phyloP scores from a whole-genome alignment of 2,797 vertebrate genomes.

The Pangasius krempfi region DNA sequence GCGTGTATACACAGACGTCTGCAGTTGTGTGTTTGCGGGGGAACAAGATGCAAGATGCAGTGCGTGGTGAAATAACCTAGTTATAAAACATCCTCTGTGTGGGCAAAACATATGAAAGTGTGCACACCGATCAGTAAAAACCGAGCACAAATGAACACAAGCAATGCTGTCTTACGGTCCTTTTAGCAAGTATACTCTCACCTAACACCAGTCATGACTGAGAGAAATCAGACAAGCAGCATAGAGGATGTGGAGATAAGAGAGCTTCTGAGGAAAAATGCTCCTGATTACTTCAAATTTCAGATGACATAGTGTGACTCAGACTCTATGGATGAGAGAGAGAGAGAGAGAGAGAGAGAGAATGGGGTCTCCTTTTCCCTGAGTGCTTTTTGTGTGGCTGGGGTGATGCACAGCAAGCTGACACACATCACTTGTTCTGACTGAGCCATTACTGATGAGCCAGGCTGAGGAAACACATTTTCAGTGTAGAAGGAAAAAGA shows the following conservation, averaged over 20 bases:
- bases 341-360: slow-evolving; percentile 11
- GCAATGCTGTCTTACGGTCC: not conserved
- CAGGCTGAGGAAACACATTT: slow-evolving; percentile 18
- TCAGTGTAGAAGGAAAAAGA: slow-evolving; percentile 31
- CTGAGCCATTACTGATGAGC: slow-evolving; percentile 15
- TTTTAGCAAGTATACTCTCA: slow-evolving; percentile 1
- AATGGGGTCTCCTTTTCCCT: slow-evolving; percentile 10
- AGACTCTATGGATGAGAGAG: not conserved
- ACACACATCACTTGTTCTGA: slow-evolving; percentile 45
- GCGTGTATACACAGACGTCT: slow-evolving; percentile 3
- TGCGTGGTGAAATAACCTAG: slow-evolving; percentile 31
- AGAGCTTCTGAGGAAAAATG: slow-evolving; percentile 28
- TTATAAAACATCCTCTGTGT: slow-evolving; percentile 27
- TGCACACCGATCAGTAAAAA: not conserved
- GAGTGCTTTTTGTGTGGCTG: slow-evolving; percentile 18
- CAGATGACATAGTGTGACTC: slow-evolving; percentile 13
- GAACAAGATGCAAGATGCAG: slow-evolving; percentile 28
- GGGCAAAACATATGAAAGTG: slow-evolving; percentile 22
- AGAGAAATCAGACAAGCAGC: slow-evolving; percentile 11
- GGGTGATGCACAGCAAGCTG: slow-evolving; percentile 39
- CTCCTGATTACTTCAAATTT: slow-evolving; percentile 24
- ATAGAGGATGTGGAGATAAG: slow-evolving; percentile 23
- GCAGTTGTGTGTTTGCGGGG: slow-evolving; percentile 13
- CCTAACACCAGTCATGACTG: not conserved
- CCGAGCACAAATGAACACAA: not conserved